phyloP scores from a whole-genome alignment of 2,113 vertebrate genomes.

The Choloepus hoffmanni region DNA sequence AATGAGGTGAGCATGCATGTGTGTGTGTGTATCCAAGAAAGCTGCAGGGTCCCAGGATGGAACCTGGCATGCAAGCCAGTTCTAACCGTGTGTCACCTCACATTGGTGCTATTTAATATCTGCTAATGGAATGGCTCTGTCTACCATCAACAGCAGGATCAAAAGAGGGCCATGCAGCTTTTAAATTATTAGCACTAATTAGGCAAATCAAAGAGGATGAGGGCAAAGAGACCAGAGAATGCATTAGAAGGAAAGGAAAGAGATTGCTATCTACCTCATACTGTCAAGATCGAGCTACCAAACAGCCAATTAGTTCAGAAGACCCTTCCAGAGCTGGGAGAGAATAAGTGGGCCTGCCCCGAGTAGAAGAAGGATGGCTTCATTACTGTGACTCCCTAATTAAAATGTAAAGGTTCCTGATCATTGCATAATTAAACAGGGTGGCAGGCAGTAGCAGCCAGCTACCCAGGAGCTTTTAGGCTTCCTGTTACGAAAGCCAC shows the following conservation, averaged over 20 bases:
- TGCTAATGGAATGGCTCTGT: slow-evolving; percentile 83
- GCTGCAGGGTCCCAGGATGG: slow-evolving; percentile 70
- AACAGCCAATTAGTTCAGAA: slow-evolving; percentile 88
- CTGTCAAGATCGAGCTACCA: slow-evolving; percentile 86
- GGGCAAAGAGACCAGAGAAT: slow-evolving; percentile 80
- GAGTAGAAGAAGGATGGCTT: slow-evolving; percentile 82
- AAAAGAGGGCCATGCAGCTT: slow-evolving; percentile 82
- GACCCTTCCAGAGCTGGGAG: slow-evolving; percentile 83
- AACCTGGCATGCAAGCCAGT: slow-evolving; percentile 65
- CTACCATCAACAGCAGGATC: slow-evolving; percentile 83
- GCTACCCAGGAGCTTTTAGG: slow-evolving; percentile 75
- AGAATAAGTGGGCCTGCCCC: slow-evolving; percentile 58
- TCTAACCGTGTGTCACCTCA: slow-evolving; percentile 74
- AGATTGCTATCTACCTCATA: slow-evolving; percentile 81
- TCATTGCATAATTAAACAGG: slow-evolving; percentile 89
- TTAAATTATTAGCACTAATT: slow-evolving; percentile 90
- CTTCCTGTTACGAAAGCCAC: slow-evolving; percentile 78
- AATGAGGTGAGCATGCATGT: slow-evolving; percentile 31
- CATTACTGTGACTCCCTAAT: slow-evolving; percentile 87
- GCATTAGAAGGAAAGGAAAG: slow-evolving; percentile 80
- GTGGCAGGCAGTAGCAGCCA: slow-evolving; percentile 81
- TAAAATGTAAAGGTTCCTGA: slow-evolving; percentile 91
- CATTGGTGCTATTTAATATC: slow-evolving; percentile 83
- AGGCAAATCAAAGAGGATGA: slow-evolving; percentile 85
- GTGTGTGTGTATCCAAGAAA: not conserved